phyloP scores from a whole-genome alignment of 2,797 vertebrate species.

The Falco biarmicus region DNA sequence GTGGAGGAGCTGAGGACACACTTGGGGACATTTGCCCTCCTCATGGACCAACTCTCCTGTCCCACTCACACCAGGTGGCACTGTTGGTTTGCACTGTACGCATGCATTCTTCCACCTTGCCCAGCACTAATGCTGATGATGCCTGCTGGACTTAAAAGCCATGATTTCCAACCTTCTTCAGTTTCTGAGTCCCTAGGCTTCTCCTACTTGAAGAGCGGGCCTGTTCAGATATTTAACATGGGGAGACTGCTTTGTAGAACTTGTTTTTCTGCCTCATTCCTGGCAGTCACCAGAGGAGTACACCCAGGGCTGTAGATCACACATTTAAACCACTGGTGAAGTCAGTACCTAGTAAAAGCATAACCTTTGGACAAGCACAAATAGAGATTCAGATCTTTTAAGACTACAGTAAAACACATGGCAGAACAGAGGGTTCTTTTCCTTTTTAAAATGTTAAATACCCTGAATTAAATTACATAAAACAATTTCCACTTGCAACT shows the following conservation, averaged over 20 bases:
- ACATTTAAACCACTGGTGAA: neutral
- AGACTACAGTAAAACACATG: fast-evolving
- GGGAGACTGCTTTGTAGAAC: neutral
- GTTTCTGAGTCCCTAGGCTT: neutral
- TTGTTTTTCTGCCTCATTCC: neutral
- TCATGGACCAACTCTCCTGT: neutral
- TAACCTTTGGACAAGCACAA: neutral
- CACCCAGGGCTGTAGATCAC: neutral
- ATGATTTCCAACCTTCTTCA: neutral
- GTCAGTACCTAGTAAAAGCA: neutral
- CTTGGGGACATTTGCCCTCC: neutral
- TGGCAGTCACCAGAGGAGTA: neutral
- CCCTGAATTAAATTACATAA: neutral
- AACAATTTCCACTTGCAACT: neutral
- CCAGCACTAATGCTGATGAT: neutral
- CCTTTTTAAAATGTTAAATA: neutral
- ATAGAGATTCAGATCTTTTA: neutral
- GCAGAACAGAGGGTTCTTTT: neutral
- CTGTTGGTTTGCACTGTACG: neutral
- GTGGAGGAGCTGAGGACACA: neutral
- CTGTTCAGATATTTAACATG: neutral
- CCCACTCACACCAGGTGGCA: slow-evolving; percentile 51
- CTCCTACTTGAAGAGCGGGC: neutral
- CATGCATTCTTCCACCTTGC: neutral
- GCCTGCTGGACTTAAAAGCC: neutral